Percentiles rank a stretch among this genome's conserved stretches.
Conservation (phyloP, 1,140 invertebrate genomes). For the Bicyclus anynana region DNA sequence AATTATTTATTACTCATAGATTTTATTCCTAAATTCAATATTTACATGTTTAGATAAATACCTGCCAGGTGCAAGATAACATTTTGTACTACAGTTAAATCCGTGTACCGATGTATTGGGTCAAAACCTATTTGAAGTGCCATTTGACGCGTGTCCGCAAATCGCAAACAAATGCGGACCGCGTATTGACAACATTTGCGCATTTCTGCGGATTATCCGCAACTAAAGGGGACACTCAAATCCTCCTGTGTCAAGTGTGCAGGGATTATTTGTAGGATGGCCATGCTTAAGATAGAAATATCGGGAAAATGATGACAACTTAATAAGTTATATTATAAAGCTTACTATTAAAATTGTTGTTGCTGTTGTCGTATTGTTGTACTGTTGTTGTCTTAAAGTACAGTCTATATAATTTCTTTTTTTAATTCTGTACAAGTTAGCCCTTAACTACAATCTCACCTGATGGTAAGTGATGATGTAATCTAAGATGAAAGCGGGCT, state of each 20-base stretch:
- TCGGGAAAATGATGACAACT: background rate
- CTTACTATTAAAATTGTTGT: too few species aligned
- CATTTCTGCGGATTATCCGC: constrained; percentile 66
- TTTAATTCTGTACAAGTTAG: too few species aligned
- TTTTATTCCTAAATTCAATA: too few species aligned
- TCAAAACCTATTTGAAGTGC: background rate
- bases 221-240: constrained; percentile 57
- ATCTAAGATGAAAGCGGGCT: too few species aligned
- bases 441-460: too few species aligned
- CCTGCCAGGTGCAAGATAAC: background rate
- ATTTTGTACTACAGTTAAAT: background rate
- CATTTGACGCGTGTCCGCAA: constrained; percentile 23
- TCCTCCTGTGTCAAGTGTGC: constrained; percentile 38
- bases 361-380: too few species aligned
- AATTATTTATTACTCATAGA: too few species aligned
- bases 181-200: constrained; percentile 63
- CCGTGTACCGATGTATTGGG: background rate
- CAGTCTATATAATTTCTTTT: too few species aligned
- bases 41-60: background rate
- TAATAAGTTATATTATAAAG: too few species aligned
- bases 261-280: constrained; percentile 38
- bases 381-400: too few species aligned
- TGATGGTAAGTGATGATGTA: too few species aligned
- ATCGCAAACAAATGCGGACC: constrained; percentile 25
- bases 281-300: constrained; percentile 16